Conservation (phyloP, 2,888 invertebrate species). For the Cheilosia vernalis region DNA sequence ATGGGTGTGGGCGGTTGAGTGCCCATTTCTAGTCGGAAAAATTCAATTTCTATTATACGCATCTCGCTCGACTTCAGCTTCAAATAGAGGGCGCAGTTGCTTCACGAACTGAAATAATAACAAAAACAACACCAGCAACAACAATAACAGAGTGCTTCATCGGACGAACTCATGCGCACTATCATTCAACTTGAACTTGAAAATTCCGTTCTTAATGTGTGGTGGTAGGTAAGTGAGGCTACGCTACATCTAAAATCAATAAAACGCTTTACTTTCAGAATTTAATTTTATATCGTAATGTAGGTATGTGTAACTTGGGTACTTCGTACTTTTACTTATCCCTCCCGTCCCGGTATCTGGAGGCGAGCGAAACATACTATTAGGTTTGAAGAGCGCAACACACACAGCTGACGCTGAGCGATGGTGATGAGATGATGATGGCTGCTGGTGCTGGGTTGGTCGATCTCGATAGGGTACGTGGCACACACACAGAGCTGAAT, state of each 20-base stretch:
- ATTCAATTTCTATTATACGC: slow-evolving; percentile 57
- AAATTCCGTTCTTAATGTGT: slow-evolving; percentile 76
- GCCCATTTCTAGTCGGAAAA: slow-evolving; percentile 13
- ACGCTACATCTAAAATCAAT: slow-evolving; percentile 68
- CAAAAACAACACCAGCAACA: slow-evolving; percentile 33
- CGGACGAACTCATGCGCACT: slow-evolving; percentile 79
- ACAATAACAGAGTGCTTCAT: slow-evolving; percentile 36
- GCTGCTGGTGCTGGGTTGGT: slow-evolving; percentile 21
- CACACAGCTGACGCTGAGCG: slow-evolving; percentile 43
- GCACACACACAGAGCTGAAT: slow-evolving; percentile 7
- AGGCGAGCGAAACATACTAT: slow-evolving; percentile 22
- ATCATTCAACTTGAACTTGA: slow-evolving; percentile 83
- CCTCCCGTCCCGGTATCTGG: slow-evolving; percentile 11
- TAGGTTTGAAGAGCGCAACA: slow-evolving; percentile 16
- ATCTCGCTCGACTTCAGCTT: slow-evolving; percentile 26
- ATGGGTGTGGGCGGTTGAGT: slow-evolving; percentile 22
- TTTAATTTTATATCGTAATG: slow-evolving; percentile 25
- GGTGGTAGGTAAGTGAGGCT: slow-evolving; percentile 75
- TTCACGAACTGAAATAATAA: slow-evolving; percentile 50
- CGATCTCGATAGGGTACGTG: slow-evolving; percentile 14
- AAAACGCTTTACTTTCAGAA: slow-evolving; percentile 73
- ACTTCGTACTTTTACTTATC: no score
- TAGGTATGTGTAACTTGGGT: neutral
- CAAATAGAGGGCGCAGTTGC: slow-evolving; percentile 71
- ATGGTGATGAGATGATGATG: neutral